Base-by-base conservation (phyloP, 2,888 invertebrate genomes). In the Acholoe squamosa region DNA sequence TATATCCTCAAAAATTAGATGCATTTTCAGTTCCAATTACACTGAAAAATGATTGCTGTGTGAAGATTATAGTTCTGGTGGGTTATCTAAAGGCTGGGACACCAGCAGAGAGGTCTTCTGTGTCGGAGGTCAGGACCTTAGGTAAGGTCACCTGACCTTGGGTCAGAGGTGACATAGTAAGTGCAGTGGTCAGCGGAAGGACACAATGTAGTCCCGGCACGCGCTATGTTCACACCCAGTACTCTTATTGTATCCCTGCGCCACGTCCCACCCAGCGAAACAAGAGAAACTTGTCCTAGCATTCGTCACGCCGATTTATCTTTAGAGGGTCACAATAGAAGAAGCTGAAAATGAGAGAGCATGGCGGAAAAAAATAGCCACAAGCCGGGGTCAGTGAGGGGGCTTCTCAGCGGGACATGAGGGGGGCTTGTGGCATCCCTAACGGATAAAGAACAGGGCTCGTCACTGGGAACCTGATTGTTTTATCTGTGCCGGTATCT, bases 1-100 rank as follows among this genome's bases (percentile, higher is more conserved):
- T 84, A 84, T 84, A 84, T 84, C 84, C 33, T 84, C 22, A 84
- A 51, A 84, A 84, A 84, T 84, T 33, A 84, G 84, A 51, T 34
- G 28, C 51, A 84, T 84, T 84, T 84, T 84, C 84, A 84, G 84
- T 84, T 84, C 84, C 84, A 84, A 84, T 84, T 84, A 84, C 84
- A 84, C 28, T 34, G 84, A 84, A 84, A 84, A 84, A 84, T 43
- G 84, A 84, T 22, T 84, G 84, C 14, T 84, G 34, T 84, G 84
- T 51, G 84, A 84, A 84, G 84, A 84, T 84, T 84, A 84, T 34
- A 84, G 84, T 25, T 25, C 84, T 34, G 34, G 10, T 25, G 34
- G 25, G 84, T 84, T 84, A 84, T 84, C 84, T 33, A n/a, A 16
- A 31, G n/a, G 84, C 1, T 5, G 5, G 43, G 34, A 61, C 84